Evolutionary conservation across 1,140 invertebrate species (phyloP).

Genomic region (Drosophila kurseongensis): DNA sequence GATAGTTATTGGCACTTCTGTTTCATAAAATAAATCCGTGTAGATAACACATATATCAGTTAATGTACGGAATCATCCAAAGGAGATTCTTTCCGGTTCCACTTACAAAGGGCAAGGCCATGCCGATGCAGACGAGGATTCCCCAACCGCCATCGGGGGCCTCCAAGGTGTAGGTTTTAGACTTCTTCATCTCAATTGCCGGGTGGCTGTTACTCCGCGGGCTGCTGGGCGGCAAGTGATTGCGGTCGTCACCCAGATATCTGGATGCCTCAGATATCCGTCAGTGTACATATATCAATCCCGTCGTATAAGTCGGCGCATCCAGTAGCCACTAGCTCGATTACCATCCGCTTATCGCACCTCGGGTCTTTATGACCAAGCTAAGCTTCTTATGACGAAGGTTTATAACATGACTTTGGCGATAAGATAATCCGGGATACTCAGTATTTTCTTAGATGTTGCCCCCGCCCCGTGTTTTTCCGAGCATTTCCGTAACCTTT

Average conservation of each 20-base stretch:
- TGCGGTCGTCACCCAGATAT: not conserved
- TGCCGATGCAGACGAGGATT: constrained; percentile 87
- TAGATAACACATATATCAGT: no score
- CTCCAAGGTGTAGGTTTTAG: constrained; percentile 53
- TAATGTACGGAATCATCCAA: no score
- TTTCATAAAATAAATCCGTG: no score
- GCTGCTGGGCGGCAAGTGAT: constrained; percentile 33
- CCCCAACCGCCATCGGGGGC: constrained; percentile 89
- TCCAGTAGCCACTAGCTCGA: constrained; percentile 37
- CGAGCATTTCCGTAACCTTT: not conserved
- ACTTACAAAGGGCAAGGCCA: constrained; percentile 87
- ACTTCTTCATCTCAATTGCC: constrained; percentile 8
- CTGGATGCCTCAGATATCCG: no score
- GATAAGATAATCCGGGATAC: constrained; percentile 43
- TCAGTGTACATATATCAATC: constrained; percentile 29
- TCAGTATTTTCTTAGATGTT: not conserved
- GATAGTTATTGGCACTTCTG: no score
- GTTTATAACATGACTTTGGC: constrained; percentile 20
- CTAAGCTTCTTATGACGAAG: constrained; percentile 55
- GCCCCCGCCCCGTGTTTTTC: not conserved
- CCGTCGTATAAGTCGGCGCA: constrained; percentile 8
- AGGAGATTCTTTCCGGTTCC: not conserved
- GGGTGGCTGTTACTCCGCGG: no score
- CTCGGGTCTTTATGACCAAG: constrained; percentile 44
- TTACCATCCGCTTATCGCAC: constrained; percentile 35